Evolutionary conservation across 1,140 invertebrate genomes (phyloP).

Genomic region (Orchesella cincta): DNA sequence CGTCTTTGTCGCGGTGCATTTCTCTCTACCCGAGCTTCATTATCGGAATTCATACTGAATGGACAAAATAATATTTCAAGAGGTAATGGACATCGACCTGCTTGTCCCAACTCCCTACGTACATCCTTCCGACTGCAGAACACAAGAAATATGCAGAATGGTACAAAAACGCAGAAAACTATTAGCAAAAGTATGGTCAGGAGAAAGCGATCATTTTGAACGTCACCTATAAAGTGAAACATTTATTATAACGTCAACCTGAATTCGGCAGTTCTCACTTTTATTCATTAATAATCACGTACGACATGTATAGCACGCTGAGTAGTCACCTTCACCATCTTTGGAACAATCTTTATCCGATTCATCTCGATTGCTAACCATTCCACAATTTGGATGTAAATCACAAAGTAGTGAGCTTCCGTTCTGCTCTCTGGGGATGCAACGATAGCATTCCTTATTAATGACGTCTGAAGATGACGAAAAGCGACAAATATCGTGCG

Average conservation of each 20-base stretch:
- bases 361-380: conserved; percentile 28
- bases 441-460: not conserved
- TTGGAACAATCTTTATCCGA: not conserved
- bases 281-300: not conserved
- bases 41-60: not conserved
- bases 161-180: not conserved
- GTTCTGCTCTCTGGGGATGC: not conserved
- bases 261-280: not conserved
- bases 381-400: conserved; percentile 29
- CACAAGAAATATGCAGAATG: not conserved
- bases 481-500: not conserved
- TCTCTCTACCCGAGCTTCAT: not conserved
- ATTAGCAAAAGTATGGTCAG: not conserved
- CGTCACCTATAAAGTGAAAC: not conserved
- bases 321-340: not conserved
- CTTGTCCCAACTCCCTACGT: not conserved
- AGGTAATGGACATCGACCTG: not conserved
- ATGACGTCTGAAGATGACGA: not conserved
- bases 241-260: not conserved
- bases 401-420: not conserved
- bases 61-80: conserved; percentile 7
- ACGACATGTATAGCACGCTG: not conserved
- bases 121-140: not conserved
- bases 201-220: not conserved
- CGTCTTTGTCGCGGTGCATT: not conserved